Base-by-base conservation (phyloP, 2,888 invertebrate genomes). In the Arctia plantaginis region DNA sequence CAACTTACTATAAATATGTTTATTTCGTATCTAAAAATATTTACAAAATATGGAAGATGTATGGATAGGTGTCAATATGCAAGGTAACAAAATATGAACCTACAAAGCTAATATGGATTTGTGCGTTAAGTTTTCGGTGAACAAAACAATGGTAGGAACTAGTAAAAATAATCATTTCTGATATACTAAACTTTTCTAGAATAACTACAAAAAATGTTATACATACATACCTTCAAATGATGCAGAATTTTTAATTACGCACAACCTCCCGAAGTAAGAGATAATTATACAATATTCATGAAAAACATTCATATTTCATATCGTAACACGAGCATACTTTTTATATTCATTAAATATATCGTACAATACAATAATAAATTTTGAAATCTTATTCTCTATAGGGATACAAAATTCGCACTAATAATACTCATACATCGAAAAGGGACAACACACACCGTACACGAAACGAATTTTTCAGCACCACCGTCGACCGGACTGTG, bases 331-430 rank as follows among this genome's bases (percentile, higher is more conserved):
- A 89, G 77, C 83, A 85, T 82, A 81, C 83, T 82, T 80, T 82
- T 82, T 79, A 80, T 84, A 81, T 80, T 84, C 83, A 81, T 86
- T 80, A 81, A 81, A 82, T 81, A 82, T 81, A 81, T 85, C 80
- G 90, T 93, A 94, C 91, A 88, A 90, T 93, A 94, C 92, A 93
- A 91, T 92, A 88, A 93, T 91, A 93, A 84, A 94, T 94, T 95
- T 94, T 89, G 93, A 93, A 94, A 93, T 84, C 94, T 95, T 94
- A 95, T 77, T 88, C 81, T 80, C 92, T 93, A 93, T 88, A 89
- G 90, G 93, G 93, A 94, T 95, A 95, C 92, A 94, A 95, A 95
- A 93, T 93, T 93, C 93, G 91, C 91, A 91, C 93, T 95, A 94
- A 91, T 93, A 94, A 95, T 95, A 95, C 94, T 95, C 94, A 86